Evolutionary conservation across 2,888 invertebrate genomes (phyloP).

Genomic region (Drosophila pseudotakahashii): DNA sequence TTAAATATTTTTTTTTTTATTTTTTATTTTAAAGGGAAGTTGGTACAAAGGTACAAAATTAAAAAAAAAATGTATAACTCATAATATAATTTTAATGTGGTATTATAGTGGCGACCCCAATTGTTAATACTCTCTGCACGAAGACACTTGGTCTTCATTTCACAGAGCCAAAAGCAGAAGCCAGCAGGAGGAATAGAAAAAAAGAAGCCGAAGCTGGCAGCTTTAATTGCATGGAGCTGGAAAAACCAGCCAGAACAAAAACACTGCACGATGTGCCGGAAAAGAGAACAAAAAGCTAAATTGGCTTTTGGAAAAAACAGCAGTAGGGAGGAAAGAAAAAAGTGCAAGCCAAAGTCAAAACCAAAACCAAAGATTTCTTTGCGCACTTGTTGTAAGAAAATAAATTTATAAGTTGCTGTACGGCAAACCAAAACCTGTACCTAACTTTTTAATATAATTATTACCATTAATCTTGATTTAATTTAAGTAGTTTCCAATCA

Average conservation of each 20-base stretch:
- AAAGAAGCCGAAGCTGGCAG: constrained; percentile 20
- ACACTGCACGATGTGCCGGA: constrained; percentile 32
- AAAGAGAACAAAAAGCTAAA: constrained; percentile 38
- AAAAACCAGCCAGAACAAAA: constrained; percentile 27
- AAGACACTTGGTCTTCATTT: constrained; percentile 17
- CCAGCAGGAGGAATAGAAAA: constrained; percentile 12
- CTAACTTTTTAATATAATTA: too few species aligned
- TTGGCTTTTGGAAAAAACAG: constrained; percentile 39
- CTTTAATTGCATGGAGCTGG: constrained; percentile 58
- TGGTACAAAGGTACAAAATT: too few species aligned
- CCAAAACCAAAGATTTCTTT: constrained; percentile 32
- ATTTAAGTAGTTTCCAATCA: too few species aligned
- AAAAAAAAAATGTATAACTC: too few species aligned
- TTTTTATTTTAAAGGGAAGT: too few species aligned
- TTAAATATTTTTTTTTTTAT: too few species aligned
- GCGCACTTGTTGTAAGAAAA: constrained; percentile 14
- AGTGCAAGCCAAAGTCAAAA: constrained; percentile 22
- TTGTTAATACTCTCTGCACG: constrained; percentile 5
- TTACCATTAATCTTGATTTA: too few species aligned
- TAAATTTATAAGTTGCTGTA: too few species aligned
- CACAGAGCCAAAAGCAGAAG: neutral
- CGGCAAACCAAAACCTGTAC: too few species aligned
- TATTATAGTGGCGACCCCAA: neutral
- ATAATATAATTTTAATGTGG: neutral
- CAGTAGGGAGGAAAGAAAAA: neutral